Evolutionary conservation across 2,113 vertebrate species (phyloP), one percentile per base, ranked within the genome.

Genomic region (Colossoma macropomum): DNA sequence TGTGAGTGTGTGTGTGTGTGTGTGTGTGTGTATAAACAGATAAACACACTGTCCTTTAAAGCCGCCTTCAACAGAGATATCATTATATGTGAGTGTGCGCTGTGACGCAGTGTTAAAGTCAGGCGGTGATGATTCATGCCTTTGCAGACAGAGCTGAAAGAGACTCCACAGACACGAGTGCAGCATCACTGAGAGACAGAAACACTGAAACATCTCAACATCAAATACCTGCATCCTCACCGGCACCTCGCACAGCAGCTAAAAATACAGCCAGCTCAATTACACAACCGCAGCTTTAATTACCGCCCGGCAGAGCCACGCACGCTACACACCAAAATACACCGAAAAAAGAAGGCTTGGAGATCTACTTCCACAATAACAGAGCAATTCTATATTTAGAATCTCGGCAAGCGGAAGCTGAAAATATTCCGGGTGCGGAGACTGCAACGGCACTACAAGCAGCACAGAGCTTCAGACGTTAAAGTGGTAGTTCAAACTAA

Each of bases 101-200:
- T 34, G 21, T 34, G 74, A 77, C 34, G 75, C 75, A 77, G 52
- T 77, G 30, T 77, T 62, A 27, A 45, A 62, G 28, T 3, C 19
- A 5, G 59, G 60, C 45, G 30, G n/a, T 27, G 75, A 63, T 65
- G 75, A 77, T 28, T 77, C 59, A 77, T 63, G 56, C 56, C 56
- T 25, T 34, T 77, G 75, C 56, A 77, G 75, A 62, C 56, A 11
- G 19, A 23, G n/a, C 68, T 71, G 68, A 41, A 45, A 62, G 56
- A 45, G 38, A 60, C 25, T 62, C 54, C 32, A 62, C 56, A 77
- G 30, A 77, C 75, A 48, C 34, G 38, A 56, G 32, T 32, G 38
- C 74, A 7, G 12, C 66, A 41, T 69, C 66, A n/a, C 32, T n/a
- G 41, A 45, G 41, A 45, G 41, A 69, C 27, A 66, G 34, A 34